Evolutionary conservation across 2,888 invertebrate species (phyloP).

Genomic region (Strigamia crassipes): DNA sequence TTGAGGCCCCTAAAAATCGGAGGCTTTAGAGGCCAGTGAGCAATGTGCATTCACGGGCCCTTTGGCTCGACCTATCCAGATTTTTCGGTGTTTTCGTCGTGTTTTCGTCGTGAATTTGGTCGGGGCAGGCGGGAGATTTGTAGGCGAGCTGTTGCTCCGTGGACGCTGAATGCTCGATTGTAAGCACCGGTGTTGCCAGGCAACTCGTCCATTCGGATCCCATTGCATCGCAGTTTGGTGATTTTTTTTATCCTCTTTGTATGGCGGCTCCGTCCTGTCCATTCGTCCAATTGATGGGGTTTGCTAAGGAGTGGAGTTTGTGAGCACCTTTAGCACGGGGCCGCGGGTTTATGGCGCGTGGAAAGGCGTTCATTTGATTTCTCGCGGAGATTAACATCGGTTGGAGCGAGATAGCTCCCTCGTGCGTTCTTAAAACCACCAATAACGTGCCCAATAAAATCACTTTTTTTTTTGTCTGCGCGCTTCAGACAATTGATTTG

Average conservation of each 20-base stretch:
- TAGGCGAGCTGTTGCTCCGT: neutral
- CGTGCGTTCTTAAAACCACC: neutral
- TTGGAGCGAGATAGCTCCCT: neutral
- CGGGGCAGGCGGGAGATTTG: neutral
- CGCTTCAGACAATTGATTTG: no score
- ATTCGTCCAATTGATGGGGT: neutral
- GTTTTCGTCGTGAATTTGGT: no score
- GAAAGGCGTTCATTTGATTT: slow-evolving; percentile 23
- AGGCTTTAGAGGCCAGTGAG: no score
- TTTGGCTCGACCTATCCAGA: no score
- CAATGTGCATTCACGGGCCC: no score
- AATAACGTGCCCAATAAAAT: neutral
- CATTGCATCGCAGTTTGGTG: neutral
- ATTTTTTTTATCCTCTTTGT: neutral
- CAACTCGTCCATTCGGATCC: neutral
- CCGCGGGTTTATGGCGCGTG: slow-evolving; percentile 2
- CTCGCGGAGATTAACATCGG: neutral
- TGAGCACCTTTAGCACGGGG: neutral
- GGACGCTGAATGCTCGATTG: neutral
- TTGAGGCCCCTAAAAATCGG: no score
- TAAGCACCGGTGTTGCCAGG: neutral
- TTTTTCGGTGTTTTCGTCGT: no score
- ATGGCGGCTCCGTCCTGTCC: neutral
- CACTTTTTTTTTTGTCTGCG: neutral
- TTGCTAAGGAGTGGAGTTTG: neutral